Evolutionary conservation across 2,888 invertebrate genomes (phyloP).

Genomic region (Xestia sexstrigata): DNA sequence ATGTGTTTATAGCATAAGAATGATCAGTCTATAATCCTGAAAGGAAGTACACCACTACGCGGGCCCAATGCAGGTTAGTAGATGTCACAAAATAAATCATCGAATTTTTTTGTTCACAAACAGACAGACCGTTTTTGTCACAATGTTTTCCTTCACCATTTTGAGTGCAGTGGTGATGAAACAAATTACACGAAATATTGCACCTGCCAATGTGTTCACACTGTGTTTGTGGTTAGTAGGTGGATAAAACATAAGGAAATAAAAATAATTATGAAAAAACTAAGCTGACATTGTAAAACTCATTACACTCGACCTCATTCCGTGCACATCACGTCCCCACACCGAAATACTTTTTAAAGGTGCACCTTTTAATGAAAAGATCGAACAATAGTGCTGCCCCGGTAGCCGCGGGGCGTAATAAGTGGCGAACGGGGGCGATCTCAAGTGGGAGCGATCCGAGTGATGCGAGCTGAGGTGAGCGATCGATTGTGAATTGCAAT

Average conservation of each 20-base stretch:
- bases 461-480: slow-evolving; percentile 60
- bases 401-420: slow-evolving; percentile 68
- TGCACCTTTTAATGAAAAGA: slow-evolving; percentile 67
- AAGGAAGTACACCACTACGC: neutral
- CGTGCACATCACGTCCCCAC: slow-evolving; percentile 40
- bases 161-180: neutral
- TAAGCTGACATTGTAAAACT: slow-evolving; percentile 19
- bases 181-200: neutral
- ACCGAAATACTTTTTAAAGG: slow-evolving; percentile 62
- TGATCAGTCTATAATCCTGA: neutral
- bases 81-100: neutral
- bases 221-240: neutral
- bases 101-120: neutral
- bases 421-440: slow-evolving; percentile 63
- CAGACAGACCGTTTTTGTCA: neutral
- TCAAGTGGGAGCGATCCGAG: slow-evolving; percentile 63
- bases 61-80: neutral
- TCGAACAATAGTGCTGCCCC: slow-evolving; percentile 69
- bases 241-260: neutral
- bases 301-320: slow-evolving; percentile 28
- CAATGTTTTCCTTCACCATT: neutral
- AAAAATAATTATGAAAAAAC: neutral
- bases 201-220: neutral
- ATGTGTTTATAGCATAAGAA: neutral
- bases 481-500: slow-evolving; percentile 62